A percentile compares a stretch with the other conserved stretches of the same genome.
Conservation (phyloP, 2,797 vertebrate species). For the Oreochromis grahami region DNA sequence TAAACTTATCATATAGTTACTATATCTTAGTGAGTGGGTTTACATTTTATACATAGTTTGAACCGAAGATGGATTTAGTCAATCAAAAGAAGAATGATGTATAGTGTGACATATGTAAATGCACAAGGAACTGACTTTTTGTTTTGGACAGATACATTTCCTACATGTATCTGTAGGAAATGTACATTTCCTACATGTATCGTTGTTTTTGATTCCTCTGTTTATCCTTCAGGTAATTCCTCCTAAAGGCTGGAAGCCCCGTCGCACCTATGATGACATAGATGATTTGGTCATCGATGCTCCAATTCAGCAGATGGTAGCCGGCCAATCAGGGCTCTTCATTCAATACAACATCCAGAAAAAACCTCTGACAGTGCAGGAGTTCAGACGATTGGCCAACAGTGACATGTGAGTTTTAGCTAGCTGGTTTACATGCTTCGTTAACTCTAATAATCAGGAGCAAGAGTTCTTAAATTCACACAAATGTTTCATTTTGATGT, state of each 20-base stretch:
- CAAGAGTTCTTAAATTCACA: neutral
- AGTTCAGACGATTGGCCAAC: conserved; percentile 92
- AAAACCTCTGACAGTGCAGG: conserved; percentile 92
- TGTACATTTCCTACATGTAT: neutral
- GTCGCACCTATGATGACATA: conserved; percentile 90
- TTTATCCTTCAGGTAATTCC: conserved; percentile 83
- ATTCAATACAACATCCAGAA: conserved; percentile 97
- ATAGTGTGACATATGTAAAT: neutral
- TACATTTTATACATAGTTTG: neutral
- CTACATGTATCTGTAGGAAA: no score
- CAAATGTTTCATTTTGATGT: neutral
- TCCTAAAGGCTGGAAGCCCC: conserved; percentile 92
- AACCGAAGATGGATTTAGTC: neutral
- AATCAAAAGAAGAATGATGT: neutral
- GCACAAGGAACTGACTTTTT: neutral
- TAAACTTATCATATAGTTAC: neutral
- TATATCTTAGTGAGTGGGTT: neutral
- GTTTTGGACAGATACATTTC: neutral
- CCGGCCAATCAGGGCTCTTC: conserved; percentile 92
- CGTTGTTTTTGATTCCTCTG: neutral
- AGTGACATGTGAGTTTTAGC: conserved; percentile 87
- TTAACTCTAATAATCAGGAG: neutral
- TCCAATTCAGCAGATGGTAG: conserved; percentile 96
- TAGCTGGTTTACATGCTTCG: neutral
- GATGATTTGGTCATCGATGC: conserved; percentile 92